These are phyloP conservation scores for Panagrolaimus sp. DNA, from an alignment of 1,140 invertebrate species.

Conservation along the genomic window DNA sequence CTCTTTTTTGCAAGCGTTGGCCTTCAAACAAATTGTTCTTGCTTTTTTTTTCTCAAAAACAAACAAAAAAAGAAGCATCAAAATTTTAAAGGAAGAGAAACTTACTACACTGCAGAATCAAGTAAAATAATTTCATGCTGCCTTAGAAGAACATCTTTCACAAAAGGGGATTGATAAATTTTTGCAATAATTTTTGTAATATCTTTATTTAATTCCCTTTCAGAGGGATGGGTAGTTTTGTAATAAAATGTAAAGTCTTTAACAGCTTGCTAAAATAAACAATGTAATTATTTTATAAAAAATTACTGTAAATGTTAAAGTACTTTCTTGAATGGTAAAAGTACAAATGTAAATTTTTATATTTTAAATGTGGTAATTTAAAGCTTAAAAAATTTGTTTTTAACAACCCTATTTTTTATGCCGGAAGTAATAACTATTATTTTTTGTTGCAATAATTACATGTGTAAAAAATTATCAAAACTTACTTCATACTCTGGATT, in stretches of 20 bases:
- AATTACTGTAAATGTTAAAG: too few species aligned
- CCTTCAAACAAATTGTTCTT: too few species aligned
- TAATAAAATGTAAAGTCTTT: slow-evolving; percentile 30
- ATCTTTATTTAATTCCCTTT: slow-evolving; percentile 37
- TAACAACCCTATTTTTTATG: too few species aligned
- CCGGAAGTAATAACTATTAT: too few species aligned
- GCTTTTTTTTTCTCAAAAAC: too few species aligned
- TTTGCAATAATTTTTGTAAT: slow-evolving; percentile 32
- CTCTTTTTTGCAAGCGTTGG: too few species aligned
- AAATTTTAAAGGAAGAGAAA: neutral
- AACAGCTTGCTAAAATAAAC: slow-evolving; percentile 39
- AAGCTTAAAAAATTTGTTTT: too few species aligned
- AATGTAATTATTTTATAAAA: neutral
- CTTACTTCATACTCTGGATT: slow-evolving; percentile 25
- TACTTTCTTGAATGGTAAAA: neutral
- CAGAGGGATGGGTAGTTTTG: slow-evolving; percentile 38
- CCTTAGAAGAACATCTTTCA: slow-evolving; percentile 25
- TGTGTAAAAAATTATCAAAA: neutral
- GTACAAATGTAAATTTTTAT: neutral
- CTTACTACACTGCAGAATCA: slow-evolving; percentile 53
- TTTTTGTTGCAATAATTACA: slow-evolving; percentile 17
- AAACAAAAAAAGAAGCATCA: neutral
- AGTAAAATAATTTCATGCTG: slow-evolving; percentile 53
- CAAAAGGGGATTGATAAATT: slow-evolving; percentile 38
- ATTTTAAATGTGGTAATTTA: neutral